Percentiles rank a stretch among this genome's conserved stretches.
These are phyloP conservation scores for Microctenopoma stevenorrisi DNA, from an alignment of 2,797 vertebrate species.

Conservation along the genomic window DNA sequence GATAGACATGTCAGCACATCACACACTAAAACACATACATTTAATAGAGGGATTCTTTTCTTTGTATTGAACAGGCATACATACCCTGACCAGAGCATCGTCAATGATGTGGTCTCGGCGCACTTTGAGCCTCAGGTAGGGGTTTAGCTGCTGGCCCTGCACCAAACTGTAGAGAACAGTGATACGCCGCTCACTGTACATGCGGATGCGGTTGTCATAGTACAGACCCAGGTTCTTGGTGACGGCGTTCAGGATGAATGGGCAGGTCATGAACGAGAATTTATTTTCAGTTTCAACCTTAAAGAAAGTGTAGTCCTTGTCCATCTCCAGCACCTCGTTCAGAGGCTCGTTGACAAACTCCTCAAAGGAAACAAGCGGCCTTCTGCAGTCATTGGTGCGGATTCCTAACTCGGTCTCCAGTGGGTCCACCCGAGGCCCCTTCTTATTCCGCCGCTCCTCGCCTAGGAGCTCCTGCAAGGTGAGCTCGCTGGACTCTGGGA, in stretches of 20 bases:
- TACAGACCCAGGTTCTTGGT: constrained; percentile 99
- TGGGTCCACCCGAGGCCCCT: constrained; percentile 96
- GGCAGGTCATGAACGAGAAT: constrained; percentile 99
- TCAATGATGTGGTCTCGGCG: constrained; percentile 98
- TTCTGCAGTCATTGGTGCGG: constrained; percentile 94
- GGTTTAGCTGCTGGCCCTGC: constrained; percentile 98
- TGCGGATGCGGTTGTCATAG: constrained; percentile 99
- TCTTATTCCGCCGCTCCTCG: constrained; percentile 96
- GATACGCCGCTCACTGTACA: constrained; percentile 99
- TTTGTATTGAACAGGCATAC: constrained; percentile 54
- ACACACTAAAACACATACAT: not conserved
- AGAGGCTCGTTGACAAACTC: constrained; percentile 99
- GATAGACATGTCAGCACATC: not conserved
- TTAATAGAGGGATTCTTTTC: rapidly evolving
- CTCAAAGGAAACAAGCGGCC: constrained; percentile 94
- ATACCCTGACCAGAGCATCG: constrained; percentile 96
- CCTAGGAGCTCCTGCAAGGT: constrained; percentile 97
- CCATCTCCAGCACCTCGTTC: constrained; percentile 99
- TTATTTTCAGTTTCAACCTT: constrained; percentile 99
- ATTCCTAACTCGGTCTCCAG: constrained; percentile 96
- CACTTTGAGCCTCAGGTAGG: constrained; percentile 96
- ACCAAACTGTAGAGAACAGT: constrained; percentile 98
- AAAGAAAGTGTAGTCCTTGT: constrained; percentile 99
- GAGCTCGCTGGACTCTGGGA: constrained; percentile 96
- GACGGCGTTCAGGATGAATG: constrained; percentile 97